These are phyloP conservation scores for Ornithoptera alexandrae DNA, from an alignment of 2,888 invertebrate genomes.

Conservation along the genomic window DNA sequence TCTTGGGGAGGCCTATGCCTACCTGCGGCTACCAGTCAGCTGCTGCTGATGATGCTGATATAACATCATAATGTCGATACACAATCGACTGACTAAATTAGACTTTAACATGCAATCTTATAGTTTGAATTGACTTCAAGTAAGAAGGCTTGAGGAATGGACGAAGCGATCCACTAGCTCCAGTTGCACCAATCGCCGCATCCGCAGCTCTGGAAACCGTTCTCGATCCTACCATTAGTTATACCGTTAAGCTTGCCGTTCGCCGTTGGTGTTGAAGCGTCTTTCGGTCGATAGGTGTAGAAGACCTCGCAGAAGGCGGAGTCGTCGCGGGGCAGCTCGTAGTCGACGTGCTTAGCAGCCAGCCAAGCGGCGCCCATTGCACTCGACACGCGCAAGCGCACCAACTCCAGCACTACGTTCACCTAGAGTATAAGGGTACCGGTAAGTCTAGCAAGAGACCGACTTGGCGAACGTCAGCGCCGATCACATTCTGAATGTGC, in stretches of 20 bases:
- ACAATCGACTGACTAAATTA: too few species aligned
- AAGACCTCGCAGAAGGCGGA: slow-evolving; percentile 84
- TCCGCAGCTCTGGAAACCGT: slow-evolving; percentile 41
- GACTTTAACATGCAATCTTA: too few species aligned
- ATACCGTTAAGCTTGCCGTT: slow-evolving; percentile 40
- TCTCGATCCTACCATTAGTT: slow-evolving; percentile 33
- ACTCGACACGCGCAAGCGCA: slow-evolving; percentile 85
- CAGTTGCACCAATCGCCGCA: slow-evolving; percentile 47
- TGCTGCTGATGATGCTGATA: too few species aligned
- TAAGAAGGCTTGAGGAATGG: too few species aligned
- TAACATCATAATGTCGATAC: too few species aligned
- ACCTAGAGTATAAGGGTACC: slow-evolving; percentile 46
- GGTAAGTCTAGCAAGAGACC: too few species aligned
- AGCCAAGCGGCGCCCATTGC: slow-evolving; percentile 93
- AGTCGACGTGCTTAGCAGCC: slow-evolving; percentile 85
- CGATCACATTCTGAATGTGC: too few species aligned
- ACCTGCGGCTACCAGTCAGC: too few species aligned
- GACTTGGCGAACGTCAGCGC: too few species aligned
- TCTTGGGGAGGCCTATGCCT: too few species aligned
- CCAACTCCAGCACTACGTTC: slow-evolving; percentile 76
- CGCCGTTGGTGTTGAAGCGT: slow-evolving; percentile 5
- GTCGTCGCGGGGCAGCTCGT: slow-evolving; percentile 85
- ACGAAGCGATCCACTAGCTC: slow-evolving; percentile 36
- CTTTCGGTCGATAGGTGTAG: slow-evolving; percentile 73
- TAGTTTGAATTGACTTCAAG: too few species aligned